Percentiles rank a stretch among this genome's conserved stretches.
Conservation (phyloP, 35 echinoderm and acorn worm species). For the Eucidaris tribuloides region DNA sequence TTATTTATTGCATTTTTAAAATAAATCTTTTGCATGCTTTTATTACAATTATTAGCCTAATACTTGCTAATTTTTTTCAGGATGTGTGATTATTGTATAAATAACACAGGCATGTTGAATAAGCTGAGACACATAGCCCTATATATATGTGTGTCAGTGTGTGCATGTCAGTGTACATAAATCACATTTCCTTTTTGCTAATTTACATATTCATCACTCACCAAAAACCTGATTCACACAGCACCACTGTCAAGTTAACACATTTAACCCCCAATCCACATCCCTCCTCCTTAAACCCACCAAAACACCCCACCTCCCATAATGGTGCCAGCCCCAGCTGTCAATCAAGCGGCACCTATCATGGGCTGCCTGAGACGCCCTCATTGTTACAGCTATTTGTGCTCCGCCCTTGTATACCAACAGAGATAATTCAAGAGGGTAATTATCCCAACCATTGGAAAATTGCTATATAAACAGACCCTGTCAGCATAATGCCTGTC, state of each 20-base stretch:
- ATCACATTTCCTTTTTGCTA: background rate
- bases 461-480: slow-evolving; percentile 19
- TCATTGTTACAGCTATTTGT: slow-evolving; percentile 10
- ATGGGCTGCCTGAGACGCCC: background rate
- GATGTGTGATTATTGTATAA: no score
- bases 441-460: background rate
- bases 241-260: background rate
- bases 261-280: background rate
- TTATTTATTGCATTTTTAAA: no score
- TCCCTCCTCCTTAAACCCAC: background rate
- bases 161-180: background rate
- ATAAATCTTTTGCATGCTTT: no score
- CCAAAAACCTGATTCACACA: background rate
- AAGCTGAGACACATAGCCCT: background rate
- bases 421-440: slow-evolving; percentile 29
- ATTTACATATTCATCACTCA: background rate
- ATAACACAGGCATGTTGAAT: no score
- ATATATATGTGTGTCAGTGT: background rate
- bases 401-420: slow-evolving; percentile 36
- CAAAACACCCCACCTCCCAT: background rate
- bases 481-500: slow-evolving; percentile 26
- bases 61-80: no score
- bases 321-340: background rate
- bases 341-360: slow-evolving; percentile 14
- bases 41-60: no score